Base-by-base conservation (phyloP, 2,797 vertebrate species). In the Gadopsis bispinosus region DNA sequence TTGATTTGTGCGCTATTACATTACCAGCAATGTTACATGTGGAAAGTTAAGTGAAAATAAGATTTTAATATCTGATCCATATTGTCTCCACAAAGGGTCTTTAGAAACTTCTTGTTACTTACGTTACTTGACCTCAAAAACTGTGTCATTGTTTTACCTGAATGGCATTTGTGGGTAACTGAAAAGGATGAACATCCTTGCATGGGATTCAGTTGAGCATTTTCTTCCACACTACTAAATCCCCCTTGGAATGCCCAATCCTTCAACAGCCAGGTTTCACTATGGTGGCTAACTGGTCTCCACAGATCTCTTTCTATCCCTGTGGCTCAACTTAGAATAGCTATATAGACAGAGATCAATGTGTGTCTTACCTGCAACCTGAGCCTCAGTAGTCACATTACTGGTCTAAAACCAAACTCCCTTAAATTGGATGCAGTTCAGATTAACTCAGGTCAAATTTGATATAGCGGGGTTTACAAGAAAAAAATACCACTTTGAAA, bases 171-270 rank as follows among this genome's bases (percentile, higher is more conserved):
- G 45, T 54, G 66, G 63, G n/a, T 64, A 81, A 85, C 39, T 80
- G 61, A 65, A 62, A 80, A 75, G 47, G 51, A 67, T 61, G 63
- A 51, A 48, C 33, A 75, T 77, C 71, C 41, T 71, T 80, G 67
- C 73, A 58, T 58, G 22, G 64, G 81, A 86, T 83, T 89, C 71
- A 84, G 84, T 85, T 87, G 83, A 84, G 80, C 69, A 71, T 90
- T 93, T 94, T 90, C 80, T 70, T 70, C 67, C 80, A 67, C 62
- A 74, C 77, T 67, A 26, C 83, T 84, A 92, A 95, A 95, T 94
- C 93, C 89, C 84, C 65, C 55, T 14, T 87, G 92, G 94, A 94
- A 95, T 94, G 89, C 73, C 56, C 29, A 29, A 72, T 90, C 93
- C 92, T 89, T 94, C 89, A 92, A 80, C 90, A 73, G 81, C 80